Percentiles rank a stretch among this genome's conserved stretches.
phyloP scores from a whole-genome alignment of 2,797 vertebrate species.

The Malacoraja senta region DNA sequence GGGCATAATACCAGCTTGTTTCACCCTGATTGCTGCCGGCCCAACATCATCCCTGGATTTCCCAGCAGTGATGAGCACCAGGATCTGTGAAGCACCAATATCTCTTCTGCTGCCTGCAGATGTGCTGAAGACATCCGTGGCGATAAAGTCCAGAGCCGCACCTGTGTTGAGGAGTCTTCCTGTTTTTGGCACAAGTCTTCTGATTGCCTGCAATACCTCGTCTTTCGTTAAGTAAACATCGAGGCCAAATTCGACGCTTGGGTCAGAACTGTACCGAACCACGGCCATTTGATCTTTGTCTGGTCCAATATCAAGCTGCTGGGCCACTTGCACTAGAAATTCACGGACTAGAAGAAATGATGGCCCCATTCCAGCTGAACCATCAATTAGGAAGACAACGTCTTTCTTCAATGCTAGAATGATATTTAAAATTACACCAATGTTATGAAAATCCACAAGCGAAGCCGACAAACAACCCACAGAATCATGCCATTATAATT shows the following conservation, averaged over 20 bases:
- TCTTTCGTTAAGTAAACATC: constrained; percentile 49
- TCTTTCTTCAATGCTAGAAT: constrained; percentile 50
- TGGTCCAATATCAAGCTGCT: constrained; percentile 48
- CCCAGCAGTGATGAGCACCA: constrained; percentile 60
- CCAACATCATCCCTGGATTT: constrained; percentile 63
- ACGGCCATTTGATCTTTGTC: constrained; percentile 52
- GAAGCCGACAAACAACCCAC: constrained; percentile 31
- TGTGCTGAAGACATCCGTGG: constrained; percentile 49
- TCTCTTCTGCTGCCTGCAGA: constrained; percentile 56
- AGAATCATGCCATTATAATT: constrained; percentile 18
- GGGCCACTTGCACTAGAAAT: constrained; percentile 54
- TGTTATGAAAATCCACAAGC: constrained; percentile 41
- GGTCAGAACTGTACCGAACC: constrained; percentile 53
- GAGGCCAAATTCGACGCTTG: constrained; percentile 52
- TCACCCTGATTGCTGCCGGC: constrained; percentile 53
- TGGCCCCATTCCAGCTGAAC: constrained; percentile 55
- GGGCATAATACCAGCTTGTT: constrained; percentile 56
- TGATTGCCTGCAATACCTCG: constrained; percentile 53
- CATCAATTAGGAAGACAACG: constrained; percentile 67
- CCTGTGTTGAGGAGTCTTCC: constrained; percentile 59
- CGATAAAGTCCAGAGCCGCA: constrained; percentile 58
- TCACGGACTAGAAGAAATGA: constrained; percentile 56
- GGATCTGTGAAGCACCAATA: constrained; percentile 59
- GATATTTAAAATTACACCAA: constrained; percentile 46
- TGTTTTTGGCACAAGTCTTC: constrained; percentile 56